Evolutionary conservation across 2,797 vertebrate genomes (phyloP).

Genomic region (Nothura maculosa): DNA sequence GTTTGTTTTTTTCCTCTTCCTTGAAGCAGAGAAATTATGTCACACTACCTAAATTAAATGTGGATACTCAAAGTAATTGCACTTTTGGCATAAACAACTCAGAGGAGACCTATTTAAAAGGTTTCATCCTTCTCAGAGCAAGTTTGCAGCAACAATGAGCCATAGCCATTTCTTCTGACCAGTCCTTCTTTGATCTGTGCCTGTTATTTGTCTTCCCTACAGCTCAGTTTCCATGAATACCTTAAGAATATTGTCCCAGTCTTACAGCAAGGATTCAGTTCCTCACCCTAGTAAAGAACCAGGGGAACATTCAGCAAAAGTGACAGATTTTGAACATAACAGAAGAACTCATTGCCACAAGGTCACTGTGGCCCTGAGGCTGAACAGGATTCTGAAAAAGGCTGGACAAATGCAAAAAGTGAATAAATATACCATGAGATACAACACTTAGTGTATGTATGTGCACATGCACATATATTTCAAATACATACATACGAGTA

Average conservation of each 20-base stretch:
- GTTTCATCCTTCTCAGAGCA: not conserved
- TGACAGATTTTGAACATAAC: not conserved
- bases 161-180: not conserved
- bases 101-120: not conserved
- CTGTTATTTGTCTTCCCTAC: not conserved
- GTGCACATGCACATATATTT: not conserved
- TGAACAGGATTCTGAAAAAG: not conserved
- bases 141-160: not conserved
- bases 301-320: not conserved
- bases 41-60: not conserved
- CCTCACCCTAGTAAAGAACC: not conserved
- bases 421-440: not conserved
- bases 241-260: not conserved
- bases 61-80: not conserved
- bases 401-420: not conserved
- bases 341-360: not conserved
- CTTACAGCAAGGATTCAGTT: not conserved
- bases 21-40: not conserved
- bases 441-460: fast-evolving
- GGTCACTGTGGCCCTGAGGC: not conserved
- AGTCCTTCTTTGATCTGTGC: not conserved
- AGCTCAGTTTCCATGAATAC: not conserved
- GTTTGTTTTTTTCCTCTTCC: not conserved
- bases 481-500: not conserved
- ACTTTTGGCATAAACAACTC: not conserved